Evolutionary conservation across 37 sponge, comb jelly and placozoan species (phyloP).

Genomic region (Beroe ovata): DNA sequence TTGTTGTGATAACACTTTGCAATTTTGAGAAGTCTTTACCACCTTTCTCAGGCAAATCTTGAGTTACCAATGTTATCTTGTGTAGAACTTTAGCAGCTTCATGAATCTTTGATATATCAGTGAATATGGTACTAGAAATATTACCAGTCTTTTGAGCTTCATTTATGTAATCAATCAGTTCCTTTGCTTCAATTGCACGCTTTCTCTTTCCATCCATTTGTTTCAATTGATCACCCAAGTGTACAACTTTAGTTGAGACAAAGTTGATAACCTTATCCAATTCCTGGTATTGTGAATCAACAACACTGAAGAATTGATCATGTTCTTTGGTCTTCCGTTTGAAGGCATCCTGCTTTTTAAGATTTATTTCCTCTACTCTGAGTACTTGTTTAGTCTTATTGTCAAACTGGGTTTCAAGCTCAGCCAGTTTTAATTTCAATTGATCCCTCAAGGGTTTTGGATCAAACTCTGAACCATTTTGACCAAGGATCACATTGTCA

Average conservation of each 20-base stretch:
- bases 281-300: slow-evolving; percentile 58
- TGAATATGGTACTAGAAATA: slow-evolving; percentile 39
- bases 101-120: slow-evolving; percentile 31
- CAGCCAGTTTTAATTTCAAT: slow-evolving; percentile 20
- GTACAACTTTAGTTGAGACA: slow-evolving; percentile 57
- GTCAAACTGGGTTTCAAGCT: slow-evolving; percentile 59
- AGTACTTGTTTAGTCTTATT: slow-evolving; percentile 64
- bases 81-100: slow-evolving; percentile 50
- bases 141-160: slow-evolving; percentile 60
- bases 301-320: slow-evolving; percentile 24
- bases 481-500: slow-evolving; percentile 62
- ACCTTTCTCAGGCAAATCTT: slow-evolving; percentile 55
- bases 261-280: slow-evolving; percentile 61
- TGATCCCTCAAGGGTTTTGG: slow-evolving; percentile 53
- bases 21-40: slow-evolving; percentile 56
- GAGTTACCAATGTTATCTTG: slow-evolving; percentile 45
- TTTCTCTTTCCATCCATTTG: slow-evolving; percentile 61
- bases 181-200: slow-evolving; percentile 42
- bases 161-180: slow-evolving; percentile 59
- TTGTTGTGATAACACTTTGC: neutral
- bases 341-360: slow-evolving; percentile 52
- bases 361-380: slow-evolving; percentile 31
- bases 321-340: slow-evolving; percentile 62
- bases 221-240: slow-evolving; percentile 60
- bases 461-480: slow-evolving; percentile 66